phyloP scores from a whole-genome alignment of 1,140 invertebrate genomes.

The Cardiocondyla obscurior region DNA sequence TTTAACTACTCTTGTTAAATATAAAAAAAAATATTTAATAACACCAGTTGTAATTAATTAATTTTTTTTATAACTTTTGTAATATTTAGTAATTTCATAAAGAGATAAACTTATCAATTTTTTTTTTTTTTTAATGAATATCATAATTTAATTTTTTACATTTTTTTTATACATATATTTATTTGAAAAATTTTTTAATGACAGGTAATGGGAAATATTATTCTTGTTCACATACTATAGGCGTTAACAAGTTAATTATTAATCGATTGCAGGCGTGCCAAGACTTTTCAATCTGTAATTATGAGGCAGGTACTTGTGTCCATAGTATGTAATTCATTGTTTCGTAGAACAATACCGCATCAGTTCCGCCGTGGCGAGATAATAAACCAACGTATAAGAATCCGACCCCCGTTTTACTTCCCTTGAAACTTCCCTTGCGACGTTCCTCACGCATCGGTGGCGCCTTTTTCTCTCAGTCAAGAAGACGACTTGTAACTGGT shows the following conservation, averaged over 20 bases:
- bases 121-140: background rate
- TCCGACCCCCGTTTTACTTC: conserved; percentile 45
- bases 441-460: background rate
- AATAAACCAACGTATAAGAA: conserved; percentile 42
- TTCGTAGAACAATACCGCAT: conserved; percentile 58
- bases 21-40: background rate
- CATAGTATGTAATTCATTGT: conserved; percentile 78
- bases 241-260: background rate
- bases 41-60: background rate
- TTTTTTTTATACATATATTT: background rate
- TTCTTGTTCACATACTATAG: background rate
- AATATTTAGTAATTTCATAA: background rate
- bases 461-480: conserved; percentile 21
- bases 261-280: conserved; percentile 29
- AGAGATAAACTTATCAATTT: background rate
- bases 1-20: too few species aligned
- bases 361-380: conserved; percentile 43
- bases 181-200: background rate
- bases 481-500: conserved; percentile 29
- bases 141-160: background rate
- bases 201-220: background rate
- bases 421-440: conserved; percentile 30
- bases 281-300: conserved; percentile 60
- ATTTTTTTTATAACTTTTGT: background rate
- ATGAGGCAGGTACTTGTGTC: conserved; percentile 63